Base-by-base conservation (phyloP, 1,140 invertebrate genomes). In the Bradysia coprophila region DNA sequence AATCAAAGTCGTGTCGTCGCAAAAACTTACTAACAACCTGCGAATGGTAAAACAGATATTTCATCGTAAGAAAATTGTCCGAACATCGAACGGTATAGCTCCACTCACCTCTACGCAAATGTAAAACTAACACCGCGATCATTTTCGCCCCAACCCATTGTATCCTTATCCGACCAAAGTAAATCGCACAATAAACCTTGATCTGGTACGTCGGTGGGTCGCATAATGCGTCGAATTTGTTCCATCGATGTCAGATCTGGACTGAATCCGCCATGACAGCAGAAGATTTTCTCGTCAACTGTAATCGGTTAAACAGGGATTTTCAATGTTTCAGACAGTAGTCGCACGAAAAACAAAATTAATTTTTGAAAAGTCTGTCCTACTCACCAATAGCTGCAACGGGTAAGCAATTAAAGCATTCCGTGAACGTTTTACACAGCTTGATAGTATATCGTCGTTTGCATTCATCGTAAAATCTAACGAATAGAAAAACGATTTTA, bases 241-340 rank as follows among this genome's bases (percentile, higher is more conserved):
- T 95, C 91, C 90, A 95, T 94, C 47, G 82, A 81, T 69, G 94
- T 78, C 42, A 89, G 57, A 60, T 88, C 81, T 15, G 85, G 84
- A 51, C 81, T 84, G 11, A 89, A 68, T 19, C 84, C 84, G 33
- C 82, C 83, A 53, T 88, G 83, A 61, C 81, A 85, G 59, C 83
- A 89, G 61, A 89, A 85, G 51, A 88, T 89, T 60, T 86, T 87
- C 58, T 89, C 81, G 54, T 87, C 82, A 48, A 87, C 81, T n/a
- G n/a, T n/a, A n/a, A n/a, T n/a, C n/a, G n/a, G n/a, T n/a, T n/a
- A n/a, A n/a, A n/a, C n/a, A n/a, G n/a, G n/a, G n/a, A n/a, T n/a
- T n/a, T n/a, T n/a, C n/a, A n/a, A n/a, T n/a, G n/a, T n/a, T n/a
- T n/a, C n/a, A n/a, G n/a, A n/a, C n/a, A n/a, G n/a, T n/a, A n/a